Conservation (phyloP, 1,140 invertebrate species). For the Laupala kohalensis region DNA sequence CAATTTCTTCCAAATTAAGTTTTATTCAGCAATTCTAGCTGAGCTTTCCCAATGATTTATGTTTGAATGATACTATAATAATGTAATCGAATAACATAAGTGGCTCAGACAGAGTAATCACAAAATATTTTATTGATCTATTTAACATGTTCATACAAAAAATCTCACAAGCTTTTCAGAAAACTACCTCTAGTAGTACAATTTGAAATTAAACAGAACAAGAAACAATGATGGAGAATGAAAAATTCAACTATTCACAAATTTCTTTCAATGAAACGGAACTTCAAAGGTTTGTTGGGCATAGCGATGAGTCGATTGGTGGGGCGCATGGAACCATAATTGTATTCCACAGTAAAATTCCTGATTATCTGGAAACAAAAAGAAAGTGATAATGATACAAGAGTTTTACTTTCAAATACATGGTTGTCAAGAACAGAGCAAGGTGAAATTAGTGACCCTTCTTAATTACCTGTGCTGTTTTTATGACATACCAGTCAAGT, state of each 20-base stretch:
- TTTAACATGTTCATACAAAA: too few species aligned
- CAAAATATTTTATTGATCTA: too few species aligned
- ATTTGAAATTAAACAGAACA: too few species aligned
- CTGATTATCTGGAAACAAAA: constrained; percentile 33
- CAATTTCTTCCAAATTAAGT: too few species aligned
- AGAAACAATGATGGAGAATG: too few species aligned
- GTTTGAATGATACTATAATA: too few species aligned
- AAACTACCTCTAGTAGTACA: too few species aligned
- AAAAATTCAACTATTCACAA: constrained; percentile 13
- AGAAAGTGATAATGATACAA: not conserved
- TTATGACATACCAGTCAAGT: not conserved
- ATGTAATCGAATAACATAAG: too few species aligned
- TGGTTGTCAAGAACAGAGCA: not conserved
- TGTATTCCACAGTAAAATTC: constrained; percentile 46
- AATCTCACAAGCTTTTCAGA: too few species aligned
- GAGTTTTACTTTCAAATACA: not conserved
- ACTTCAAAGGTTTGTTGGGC: constrained; percentile 42
- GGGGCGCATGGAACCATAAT: constrained; percentile 45
- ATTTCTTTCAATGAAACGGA: constrained; percentile 43
- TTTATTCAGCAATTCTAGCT: too few species aligned
- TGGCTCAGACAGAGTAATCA: too few species aligned
- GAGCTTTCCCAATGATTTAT: too few species aligned
- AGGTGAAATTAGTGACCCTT: not conserved
- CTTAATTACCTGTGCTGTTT: not conserved
- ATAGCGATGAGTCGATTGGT: constrained; percentile 38